A percentile compares a stretch with the other conserved stretches of the same genome.
phyloP scores from a whole-genome alignment of 2,113 vertebrate genomes.

The Xenopus tropicalis region DNA sequence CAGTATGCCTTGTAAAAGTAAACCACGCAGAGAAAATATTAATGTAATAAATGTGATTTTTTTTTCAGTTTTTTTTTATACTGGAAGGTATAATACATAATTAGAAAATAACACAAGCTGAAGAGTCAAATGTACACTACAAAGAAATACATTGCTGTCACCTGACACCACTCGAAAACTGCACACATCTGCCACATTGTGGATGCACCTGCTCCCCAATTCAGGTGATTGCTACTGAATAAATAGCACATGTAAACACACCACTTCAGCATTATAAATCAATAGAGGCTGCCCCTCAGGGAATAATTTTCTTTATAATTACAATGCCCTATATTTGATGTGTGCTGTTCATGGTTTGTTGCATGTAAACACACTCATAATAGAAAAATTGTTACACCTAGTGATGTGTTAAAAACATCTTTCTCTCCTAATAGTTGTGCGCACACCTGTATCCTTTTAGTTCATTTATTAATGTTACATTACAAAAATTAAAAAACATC shows the following conservation, averaged over 20 bases:
- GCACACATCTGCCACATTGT: conserved; percentile 23
- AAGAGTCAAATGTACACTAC: not conserved
- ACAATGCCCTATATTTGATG: not conserved
- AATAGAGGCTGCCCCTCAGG: not conserved
- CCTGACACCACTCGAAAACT: not conserved
- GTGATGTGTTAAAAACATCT: no score
- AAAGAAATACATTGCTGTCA: conserved; percentile 2
- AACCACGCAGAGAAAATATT: no score
- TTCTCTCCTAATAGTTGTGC: no score
- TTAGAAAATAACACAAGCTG: not conserved
- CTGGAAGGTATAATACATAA: no score
- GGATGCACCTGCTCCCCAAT: conserved; percentile 29
- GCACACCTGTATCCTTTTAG: no score
- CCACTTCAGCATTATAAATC: conserved; percentile 7
- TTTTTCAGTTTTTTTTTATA: no score
- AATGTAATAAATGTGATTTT: no score
- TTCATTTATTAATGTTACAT: no score
- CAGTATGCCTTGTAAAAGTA: no score
- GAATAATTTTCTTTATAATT: not conserved
- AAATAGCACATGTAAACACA: conserved; percentile 5
- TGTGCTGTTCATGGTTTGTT: not conserved
- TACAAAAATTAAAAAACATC: no score
- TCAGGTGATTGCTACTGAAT: conserved; percentile 14
- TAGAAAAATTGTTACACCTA: no score
- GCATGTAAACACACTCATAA: conserved; percentile 2